Base-by-base conservation (phyloP, 2,113 vertebrate genomes). In the Pteruthius melanotis region DNA sequence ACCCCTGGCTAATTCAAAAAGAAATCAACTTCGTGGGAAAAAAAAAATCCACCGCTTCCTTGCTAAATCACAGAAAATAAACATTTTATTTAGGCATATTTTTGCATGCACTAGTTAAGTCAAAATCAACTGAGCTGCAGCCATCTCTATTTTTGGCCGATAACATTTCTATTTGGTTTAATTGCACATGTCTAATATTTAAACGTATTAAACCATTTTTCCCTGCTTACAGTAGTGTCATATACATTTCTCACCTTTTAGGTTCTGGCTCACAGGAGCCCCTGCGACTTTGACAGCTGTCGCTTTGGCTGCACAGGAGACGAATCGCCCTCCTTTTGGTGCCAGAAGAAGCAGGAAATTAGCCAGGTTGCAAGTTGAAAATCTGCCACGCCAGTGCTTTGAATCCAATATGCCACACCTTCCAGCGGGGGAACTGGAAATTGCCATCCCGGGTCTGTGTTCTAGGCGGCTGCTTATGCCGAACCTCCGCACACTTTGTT, bases 261-360 rank as follows among this genome's bases (percentile, higher is more conserved):
- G 98, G 97, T 97, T 95, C 95, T 97, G 97, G 97, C 93, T 98
- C 90, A 93, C 94, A 97, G 97, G 96, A 97, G 97, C 97, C 97
- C 96, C 96, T 94, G 97, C 92, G 92, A 96, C 96, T 97, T 95
- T 98, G 98, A 98, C 98, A 99, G 98, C 98, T 99, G 98, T 98
- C 97, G 95, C 95, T 97, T 90, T 96, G 91, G 96, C 96, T 95
- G 97, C 98, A 96, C 81, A 94, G 96, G 97, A 98, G 97, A 98
- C 97, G 97, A 97, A 98, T 96, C 95, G 96, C 97, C 97, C 98
- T 98, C 97, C 94, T 97, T 97, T 97, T 97, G 97, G 97, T 98
- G 98, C 98, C 98, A 98, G 98, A 98, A 98, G 98, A 98, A 98
- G 97, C 97, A 98, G 98, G 98, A 98, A 98, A 98, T 98, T 97